Evolutionary conservation across 2,797 vertebrate species (phyloP).

Genomic region (Poecilia picta): DNA sequence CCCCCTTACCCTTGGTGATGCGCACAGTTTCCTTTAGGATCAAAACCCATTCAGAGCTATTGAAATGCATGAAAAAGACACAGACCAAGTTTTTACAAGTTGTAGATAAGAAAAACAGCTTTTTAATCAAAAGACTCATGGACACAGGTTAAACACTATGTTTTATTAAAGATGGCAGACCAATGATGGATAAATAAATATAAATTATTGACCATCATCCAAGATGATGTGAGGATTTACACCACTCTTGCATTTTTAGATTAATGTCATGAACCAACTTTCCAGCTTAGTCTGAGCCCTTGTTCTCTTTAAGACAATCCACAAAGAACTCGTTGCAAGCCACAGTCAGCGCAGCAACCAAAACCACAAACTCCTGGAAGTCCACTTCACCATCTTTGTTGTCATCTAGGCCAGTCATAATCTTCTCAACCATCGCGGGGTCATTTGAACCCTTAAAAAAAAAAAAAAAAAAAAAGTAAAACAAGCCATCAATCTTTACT

Average conservation of each 20-base stretch:
- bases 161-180: not conserved
- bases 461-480: not conserved
- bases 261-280: not conserved
- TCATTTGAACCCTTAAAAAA: constrained; percentile 82
- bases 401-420: constrained; percentile 90
- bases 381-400: constrained; percentile 90
- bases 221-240: not conserved
- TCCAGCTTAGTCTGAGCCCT: not conserved
- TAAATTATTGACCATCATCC: not conserved
- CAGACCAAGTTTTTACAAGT: not conserved
- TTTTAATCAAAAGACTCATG: not conserved
- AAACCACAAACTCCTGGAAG: constrained; percentile 92
- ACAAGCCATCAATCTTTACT: not conserved
- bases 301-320: constrained; percentile 46
- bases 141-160: not conserved
- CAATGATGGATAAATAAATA: not conserved
- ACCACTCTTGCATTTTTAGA: not conserved
- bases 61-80: not conserved
- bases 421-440: constrained; percentile 83
- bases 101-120: not conserved
- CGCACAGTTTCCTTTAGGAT: not conserved
- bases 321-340: constrained; percentile 91
- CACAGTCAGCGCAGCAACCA: constrained; percentile 89
- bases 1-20: not conserved
- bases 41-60: not conserved